A percentile compares a stretch with the other conserved stretches of the same genome.
These are phyloP conservation scores for Cephus pygmeus DNA, from an alignment of 2,888 invertebrate genomes.

Conservation along the genomic window DNA sequence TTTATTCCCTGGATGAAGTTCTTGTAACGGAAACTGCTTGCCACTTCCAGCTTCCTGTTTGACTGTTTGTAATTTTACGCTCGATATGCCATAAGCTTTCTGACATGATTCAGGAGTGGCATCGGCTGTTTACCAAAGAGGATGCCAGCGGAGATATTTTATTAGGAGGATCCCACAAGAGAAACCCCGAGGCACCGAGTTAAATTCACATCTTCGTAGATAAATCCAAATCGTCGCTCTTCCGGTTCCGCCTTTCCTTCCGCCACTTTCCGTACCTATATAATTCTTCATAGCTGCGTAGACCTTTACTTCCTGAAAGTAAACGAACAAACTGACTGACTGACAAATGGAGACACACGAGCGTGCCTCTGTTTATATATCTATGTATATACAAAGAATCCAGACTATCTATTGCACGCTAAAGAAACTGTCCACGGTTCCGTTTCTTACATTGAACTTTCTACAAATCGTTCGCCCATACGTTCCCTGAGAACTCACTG, in stretches of 20 bases:
- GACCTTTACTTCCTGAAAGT: neutral
- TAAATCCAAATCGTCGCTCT: neutral
- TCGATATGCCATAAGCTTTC: slow-evolving; percentile 51
- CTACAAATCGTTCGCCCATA: neutral
- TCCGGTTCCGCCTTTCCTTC: neutral
- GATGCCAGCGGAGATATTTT: slow-evolving; percentile 38
- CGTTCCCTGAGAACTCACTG: neutral
- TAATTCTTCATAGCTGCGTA: neutral
- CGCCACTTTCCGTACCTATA: neutral
- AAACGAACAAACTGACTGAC: neutral
- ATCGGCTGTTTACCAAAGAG: slow-evolving; percentile 40
- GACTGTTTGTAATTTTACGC: slow-evolving; percentile 57
- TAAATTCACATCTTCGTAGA: slow-evolving; percentile 13
- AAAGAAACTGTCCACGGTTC: neutral
- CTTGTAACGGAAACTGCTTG: slow-evolving; percentile 16
- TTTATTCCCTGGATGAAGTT: neutral
- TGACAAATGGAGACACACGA: neutral
- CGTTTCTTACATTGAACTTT: neutral
- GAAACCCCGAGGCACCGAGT: neutral
- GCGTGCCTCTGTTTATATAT: neutral
- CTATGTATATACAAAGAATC: neutral
- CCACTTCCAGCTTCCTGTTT: slow-evolving; percentile 41
- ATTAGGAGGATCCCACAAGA: slow-evolving; percentile 11
- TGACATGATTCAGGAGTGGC: slow-evolving; percentile 46
- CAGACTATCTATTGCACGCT: neutral